Base-by-base conservation (phyloP, 2,113 vertebrate genomes). In the Gasterosteus nipponicus region DNA sequence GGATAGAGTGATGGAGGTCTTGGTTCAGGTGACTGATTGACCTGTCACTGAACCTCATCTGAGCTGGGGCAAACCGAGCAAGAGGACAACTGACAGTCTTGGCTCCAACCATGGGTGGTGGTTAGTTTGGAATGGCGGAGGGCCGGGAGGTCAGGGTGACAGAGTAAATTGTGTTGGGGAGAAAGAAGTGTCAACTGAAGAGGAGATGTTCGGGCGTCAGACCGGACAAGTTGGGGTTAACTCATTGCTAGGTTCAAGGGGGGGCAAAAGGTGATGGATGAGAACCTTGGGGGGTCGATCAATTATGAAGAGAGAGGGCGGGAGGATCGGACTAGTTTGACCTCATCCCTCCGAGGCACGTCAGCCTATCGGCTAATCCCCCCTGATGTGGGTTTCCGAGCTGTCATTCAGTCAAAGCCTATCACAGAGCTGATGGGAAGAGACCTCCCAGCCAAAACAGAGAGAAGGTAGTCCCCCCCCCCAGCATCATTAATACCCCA, bases 221-320 rank as follows among this genome's bases (percentile, higher is more conserved):
- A 81, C 83, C 87, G 78, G 69, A 86, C 69, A 69, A 75, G 75
- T 84, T 80, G 76, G 86, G 82, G 85, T 77, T 92, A 91, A 94
- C 90, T 91, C 88, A 88, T 82, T 71, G 78, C 77, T 60, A 56
- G 63, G 84, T 69, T 87, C 26, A 18, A 62, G 56, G 69, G 70
- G 70, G 81, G 83, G 47, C 73, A 87, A 75, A 62, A 79, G 84
- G 77, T 82, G 82, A 88, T 84, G 74, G 64, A 84, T 65, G 63
- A 84, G 66, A 84, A 80, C 83, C 73, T 83, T 80, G 77, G 71
- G 84, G 81, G 84, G 90, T 89, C 31, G 66, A 77, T 67, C 86
- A 90, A 83, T 77, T 83, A 86, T 85, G 81, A 88, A 69, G 73
- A 70, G 68, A 73, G 51, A 75, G 66, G 68, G 62, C 59, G 38